Evolutionary conservation across 2,113 vertebrate species (phyloP).

Genomic region (Petrocephalus microphthalmus): DNA sequence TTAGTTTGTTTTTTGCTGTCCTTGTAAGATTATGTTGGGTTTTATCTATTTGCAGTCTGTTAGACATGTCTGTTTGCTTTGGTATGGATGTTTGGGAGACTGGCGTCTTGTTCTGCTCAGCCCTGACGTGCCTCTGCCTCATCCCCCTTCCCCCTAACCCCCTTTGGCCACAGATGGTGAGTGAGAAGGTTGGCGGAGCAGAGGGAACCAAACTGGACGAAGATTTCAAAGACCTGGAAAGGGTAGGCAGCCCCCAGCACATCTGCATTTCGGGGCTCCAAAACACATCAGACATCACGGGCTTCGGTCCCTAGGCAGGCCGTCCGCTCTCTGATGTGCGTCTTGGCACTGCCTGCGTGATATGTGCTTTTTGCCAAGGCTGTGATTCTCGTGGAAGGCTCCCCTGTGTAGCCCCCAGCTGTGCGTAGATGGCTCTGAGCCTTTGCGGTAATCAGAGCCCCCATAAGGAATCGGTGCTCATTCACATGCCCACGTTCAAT

Average conservation of each 20-base stretch:
- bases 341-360: neutral
- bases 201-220: constrained; percentile 96
- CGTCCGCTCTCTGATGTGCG: neutral
- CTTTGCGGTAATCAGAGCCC: neutral
- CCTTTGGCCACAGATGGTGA: constrained; percentile 73
- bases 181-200: constrained; percentile 93
- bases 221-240: constrained; percentile 93
- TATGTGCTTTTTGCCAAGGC: neutral
- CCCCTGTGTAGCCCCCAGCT: neutral
- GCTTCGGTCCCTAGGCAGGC: neutral
- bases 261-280: neutral
- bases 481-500: neutral
- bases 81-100: neutral
- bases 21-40: too few species aligned
- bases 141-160: neutral
- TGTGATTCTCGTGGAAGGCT: neutral
- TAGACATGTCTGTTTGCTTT: neutral
- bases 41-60: too few species aligned
- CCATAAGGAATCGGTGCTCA: too few species aligned
- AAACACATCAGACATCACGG: neutral
- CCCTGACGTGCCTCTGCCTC: neutral
- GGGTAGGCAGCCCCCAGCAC: constrained; percentile 53
- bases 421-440: neutral
- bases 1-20: too few species aligned
- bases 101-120: neutral